Conservation (phyloP, 2,888 invertebrate species). For the Drosophila planitibia region DNA sequence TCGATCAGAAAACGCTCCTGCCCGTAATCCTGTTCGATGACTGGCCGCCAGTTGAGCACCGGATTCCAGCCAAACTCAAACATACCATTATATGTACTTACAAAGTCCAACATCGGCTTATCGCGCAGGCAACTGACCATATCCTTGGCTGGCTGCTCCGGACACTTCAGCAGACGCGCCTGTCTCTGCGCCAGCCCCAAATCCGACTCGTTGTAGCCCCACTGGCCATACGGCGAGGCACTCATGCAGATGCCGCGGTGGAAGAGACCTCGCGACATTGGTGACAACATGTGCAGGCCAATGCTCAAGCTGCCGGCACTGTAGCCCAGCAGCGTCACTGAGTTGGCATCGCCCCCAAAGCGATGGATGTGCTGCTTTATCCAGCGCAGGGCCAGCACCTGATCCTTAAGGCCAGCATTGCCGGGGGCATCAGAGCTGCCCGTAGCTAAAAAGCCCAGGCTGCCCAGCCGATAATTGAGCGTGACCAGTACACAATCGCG, state of each 20-base stretch:
- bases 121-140: constrained; percentile 87
- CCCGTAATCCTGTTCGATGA: constrained; percentile 88
- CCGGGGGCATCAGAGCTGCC: constrained; percentile 89
- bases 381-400: constrained; percentile 89
- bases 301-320: constrained; percentile 86
- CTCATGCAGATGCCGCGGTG: constrained; percentile 90
- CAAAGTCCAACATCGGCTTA: constrained; percentile 78
- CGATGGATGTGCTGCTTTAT: constrained; percentile 88
- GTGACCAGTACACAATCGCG: constrained; percentile 89
- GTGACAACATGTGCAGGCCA: constrained; percentile 87
- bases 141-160: constrained; percentile 85
- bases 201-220: constrained; percentile 86
- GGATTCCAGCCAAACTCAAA: constrained; percentile 82
- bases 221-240: constrained; percentile 87
- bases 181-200: constrained; percentile 87
- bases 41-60: constrained; percentile 87
- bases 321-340: constrained; percentile 88
- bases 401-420: constrained; percentile 90
- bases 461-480: constrained; percentile 87
- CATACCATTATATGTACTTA: constrained; percentile 70
- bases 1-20: constrained; percentile 88
- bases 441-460: constrained; percentile 87
- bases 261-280: constrained; percentile 89
- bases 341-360: constrained; percentile 89
- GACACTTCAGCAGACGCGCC: constrained; percentile 87